Conservation (phyloP, 92 coral and sea anemone genomes). For the Desmophyllum pertusum region DNA sequence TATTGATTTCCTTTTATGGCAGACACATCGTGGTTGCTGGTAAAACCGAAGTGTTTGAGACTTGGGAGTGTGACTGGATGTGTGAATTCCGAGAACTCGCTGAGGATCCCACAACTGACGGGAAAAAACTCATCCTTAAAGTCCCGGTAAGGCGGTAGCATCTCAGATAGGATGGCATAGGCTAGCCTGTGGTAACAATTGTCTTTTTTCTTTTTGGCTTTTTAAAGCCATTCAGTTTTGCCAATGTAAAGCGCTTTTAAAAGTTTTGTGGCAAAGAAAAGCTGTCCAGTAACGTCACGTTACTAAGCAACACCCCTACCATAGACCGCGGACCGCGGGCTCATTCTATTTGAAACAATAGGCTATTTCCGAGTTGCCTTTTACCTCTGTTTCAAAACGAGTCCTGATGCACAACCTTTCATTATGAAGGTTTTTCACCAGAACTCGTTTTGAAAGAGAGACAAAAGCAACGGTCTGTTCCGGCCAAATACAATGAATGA, state of each 20-base stretch:
- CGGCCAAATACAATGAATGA: too few species aligned
- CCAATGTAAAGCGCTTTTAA: neutral
- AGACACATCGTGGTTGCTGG: conserved; percentile 90
- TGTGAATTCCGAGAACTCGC: conserved; percentile 73
- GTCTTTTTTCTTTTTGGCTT: neutral
- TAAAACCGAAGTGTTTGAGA: conserved; percentile 79
- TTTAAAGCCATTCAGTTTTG: neutral
- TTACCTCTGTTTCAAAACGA: too few species aligned
- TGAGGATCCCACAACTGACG: conserved; percentile 80
- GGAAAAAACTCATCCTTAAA: conserved; percentile 70
- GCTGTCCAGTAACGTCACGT: neutral
- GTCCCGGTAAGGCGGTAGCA: conserved; percentile 64
- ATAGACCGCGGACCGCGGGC: neutral
- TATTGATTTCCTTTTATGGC: conserved; percentile 3
- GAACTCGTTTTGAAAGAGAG: too few species aligned
- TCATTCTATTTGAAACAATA: neutral
- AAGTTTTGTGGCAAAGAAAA: neutral
- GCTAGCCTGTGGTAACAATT: neutral
- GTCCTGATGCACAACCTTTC: too few species aligned
- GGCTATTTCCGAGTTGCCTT: too few species aligned
- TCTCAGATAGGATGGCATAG: neutral
- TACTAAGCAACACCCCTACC: neutral
- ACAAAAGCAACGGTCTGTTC: too few species aligned
- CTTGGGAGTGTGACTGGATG: conserved; percentile 86
- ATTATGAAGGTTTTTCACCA: too few species aligned